Conservation (phyloP, 2,113 vertebrate species). For the Corythornis cristatus region DNA sequence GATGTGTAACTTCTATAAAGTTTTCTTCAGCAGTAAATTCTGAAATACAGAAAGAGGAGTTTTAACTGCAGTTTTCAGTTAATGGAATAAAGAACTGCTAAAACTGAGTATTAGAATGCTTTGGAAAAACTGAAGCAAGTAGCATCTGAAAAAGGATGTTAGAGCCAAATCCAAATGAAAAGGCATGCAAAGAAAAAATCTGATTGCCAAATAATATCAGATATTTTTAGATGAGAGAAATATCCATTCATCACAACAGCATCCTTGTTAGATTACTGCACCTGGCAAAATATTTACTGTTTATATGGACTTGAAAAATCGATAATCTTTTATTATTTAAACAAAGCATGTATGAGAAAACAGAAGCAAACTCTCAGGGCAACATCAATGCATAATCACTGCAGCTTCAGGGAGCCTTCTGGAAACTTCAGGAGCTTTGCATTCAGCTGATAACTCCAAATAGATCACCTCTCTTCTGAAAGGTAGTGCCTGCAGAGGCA, state of each 20-base stretch:
- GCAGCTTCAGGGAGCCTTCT: neutral
- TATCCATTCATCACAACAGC: neutral
- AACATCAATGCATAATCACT: fast-evolving
- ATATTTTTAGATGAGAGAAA: neutral
- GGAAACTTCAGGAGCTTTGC: neutral
- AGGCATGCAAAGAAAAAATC: neutral
- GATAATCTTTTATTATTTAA: neutral
- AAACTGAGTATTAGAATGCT: neutral
- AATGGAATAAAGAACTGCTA: neutral
- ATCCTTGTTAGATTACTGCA: neutral
- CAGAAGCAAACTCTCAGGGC: neutral
- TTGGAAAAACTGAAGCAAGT: neutral
- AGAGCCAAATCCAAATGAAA: neutral
- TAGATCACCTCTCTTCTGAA: neutral
- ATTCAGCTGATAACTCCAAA: neutral
- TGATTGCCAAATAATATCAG: fast-evolving
- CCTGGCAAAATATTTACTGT: neutral
- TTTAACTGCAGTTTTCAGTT: neutral
- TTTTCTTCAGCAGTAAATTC: neutral
- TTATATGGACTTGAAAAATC: neutral
- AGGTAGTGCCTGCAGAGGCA: neutral
- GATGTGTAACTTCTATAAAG: neutral
- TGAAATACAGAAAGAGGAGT: neutral
- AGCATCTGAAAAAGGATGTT: neutral
- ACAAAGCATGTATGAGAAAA: neutral